phyloP scores from a whole-genome alignment of 2,113 vertebrate species.

The Sphyrna mokarran region DNA sequence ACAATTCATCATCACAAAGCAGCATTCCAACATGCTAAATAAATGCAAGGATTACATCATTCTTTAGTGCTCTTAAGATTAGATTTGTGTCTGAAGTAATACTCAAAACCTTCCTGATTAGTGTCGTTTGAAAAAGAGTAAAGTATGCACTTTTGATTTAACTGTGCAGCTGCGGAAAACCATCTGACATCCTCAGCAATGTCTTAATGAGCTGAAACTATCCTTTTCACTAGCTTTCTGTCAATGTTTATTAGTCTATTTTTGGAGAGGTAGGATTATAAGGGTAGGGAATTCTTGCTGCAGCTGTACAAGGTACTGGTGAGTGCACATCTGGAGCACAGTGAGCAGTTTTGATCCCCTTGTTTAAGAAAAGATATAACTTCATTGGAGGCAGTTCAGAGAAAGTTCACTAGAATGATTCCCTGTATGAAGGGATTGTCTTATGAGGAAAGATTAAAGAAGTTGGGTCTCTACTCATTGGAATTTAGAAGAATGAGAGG shows the following conservation, averaged over 20 bases:
- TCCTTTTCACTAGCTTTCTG: not conserved
- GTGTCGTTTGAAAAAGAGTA: not conserved
- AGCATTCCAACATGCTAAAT: not conserved
- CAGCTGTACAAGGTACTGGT: too few relatives aligned
- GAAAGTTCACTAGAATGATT: too few relatives aligned
- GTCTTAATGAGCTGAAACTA: not conserved
- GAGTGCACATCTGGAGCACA: too few relatives aligned
- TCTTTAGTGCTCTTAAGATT: not conserved
- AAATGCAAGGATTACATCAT: not conserved
- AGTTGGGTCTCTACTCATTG: too few relatives aligned
- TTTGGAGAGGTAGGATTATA: not conserved
- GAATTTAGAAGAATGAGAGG: too few relatives aligned
- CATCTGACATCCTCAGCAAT: not conserved
- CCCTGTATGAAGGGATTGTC: too few relatives aligned
- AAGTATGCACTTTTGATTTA: not conserved
- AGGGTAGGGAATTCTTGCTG: too few relatives aligned
- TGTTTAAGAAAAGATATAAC: too few relatives aligned
- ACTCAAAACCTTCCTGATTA: constrained; percentile 5
- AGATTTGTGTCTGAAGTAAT: not conserved
- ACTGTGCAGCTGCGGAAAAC: not conserved
- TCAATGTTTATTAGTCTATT: not conserved
- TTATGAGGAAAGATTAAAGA: too few relatives aligned
- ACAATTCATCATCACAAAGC: not conserved
- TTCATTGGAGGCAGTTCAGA: too few relatives aligned
- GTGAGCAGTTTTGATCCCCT: too few relatives aligned